Conservation (phyloP, 2,113 vertebrate species). For the Chinchilla lanigera region DNA sequence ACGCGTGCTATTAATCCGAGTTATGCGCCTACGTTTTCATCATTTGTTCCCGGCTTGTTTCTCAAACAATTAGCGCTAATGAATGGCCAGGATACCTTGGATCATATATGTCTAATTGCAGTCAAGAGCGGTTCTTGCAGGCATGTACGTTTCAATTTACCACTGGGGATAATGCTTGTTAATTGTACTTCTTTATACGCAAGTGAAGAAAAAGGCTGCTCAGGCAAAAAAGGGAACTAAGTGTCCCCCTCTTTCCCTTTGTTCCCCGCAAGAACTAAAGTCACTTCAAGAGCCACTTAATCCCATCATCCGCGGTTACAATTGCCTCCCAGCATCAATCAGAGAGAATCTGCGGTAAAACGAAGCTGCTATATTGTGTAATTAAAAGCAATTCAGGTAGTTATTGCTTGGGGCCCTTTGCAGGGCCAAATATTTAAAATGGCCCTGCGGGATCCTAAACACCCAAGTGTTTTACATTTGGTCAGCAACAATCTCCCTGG, state of each 20-base stretch:
- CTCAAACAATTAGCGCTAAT: conserved; percentile 93
- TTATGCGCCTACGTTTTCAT: conserved; percentile 90
- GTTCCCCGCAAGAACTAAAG: conserved; percentile 95
- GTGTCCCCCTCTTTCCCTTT: conserved; percentile 92
- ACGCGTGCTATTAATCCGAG: conserved; percentile 89
- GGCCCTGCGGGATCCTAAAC: conserved; percentile 88
- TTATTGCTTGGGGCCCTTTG: conserved; percentile 92
- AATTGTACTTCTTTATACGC: conserved; percentile 92
- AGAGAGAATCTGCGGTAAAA: conserved; percentile 94
- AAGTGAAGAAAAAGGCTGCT: conserved; percentile 86
- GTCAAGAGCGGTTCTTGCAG: conserved; percentile 87
- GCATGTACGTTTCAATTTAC: conserved; percentile 90
- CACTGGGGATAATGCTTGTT: conserved; percentile 92
- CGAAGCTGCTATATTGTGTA: conserved; percentile 93
- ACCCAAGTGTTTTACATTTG: conserved; percentile 91
- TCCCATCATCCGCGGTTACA: conserved; percentile 97
- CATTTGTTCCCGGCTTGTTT: conserved; percentile 90
- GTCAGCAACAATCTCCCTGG: conserved; percentile 88
- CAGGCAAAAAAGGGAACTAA: conserved; percentile 89
- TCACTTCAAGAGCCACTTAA: conserved; percentile 99
- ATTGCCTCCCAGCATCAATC: conserved; percentile 95
- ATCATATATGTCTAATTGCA: conserved; percentile 95
- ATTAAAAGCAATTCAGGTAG: conserved; percentile 97
- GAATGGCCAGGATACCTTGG: conserved; percentile 91
- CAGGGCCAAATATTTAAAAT: conserved; percentile 90